Conservation (phyloP, 2,888 invertebrate genomes). For the Bombylius discolor region DNA sequence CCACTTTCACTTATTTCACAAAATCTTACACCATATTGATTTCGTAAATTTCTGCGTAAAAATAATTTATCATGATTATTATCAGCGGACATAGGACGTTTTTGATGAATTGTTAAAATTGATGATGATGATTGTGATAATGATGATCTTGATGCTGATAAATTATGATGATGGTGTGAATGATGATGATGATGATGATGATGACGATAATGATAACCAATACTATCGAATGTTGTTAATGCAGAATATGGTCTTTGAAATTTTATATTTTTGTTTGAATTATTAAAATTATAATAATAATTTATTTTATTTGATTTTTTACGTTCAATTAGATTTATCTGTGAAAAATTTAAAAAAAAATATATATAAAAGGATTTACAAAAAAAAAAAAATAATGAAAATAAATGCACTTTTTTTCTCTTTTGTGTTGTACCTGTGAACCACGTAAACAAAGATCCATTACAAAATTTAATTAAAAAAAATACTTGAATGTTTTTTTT, state of each 20-base stretch:
- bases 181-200: neutral
- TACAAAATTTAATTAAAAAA: slow-evolving; percentile 15
- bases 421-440: slow-evolving; percentile 28
- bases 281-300: slow-evolving; percentile 13
- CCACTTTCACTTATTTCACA: too few relatives aligned
- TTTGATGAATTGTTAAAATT: neutral
- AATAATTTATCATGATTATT: slow-evolving; percentile 16
- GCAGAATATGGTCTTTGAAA: slow-evolving; percentile 32
- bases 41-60: too few relatives aligned
- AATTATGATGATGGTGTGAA: slow-evolving; percentile 10
- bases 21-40: too few relatives aligned
- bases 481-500: too few relatives aligned
- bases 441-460: slow-evolving; percentile 37
- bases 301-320: slow-evolving; percentile 31
- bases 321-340: slow-evolving; percentile 36
- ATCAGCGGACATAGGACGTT: slow-evolving; percentile 34
- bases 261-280: slow-evolving; percentile 7
- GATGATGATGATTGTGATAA: neutral
- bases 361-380: neutral
- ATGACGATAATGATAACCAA: neutral
- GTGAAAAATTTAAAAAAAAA: slow-evolving; percentile 7
- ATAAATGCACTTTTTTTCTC: too few relatives aligned
- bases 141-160: slow-evolving; percentile 21
- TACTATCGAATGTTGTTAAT: neutral
- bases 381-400: too few relatives aligned